Evolutionary conservation across 2,888 invertebrate genomes (phyloP).

Genomic region (Nebria salina): DNA sequence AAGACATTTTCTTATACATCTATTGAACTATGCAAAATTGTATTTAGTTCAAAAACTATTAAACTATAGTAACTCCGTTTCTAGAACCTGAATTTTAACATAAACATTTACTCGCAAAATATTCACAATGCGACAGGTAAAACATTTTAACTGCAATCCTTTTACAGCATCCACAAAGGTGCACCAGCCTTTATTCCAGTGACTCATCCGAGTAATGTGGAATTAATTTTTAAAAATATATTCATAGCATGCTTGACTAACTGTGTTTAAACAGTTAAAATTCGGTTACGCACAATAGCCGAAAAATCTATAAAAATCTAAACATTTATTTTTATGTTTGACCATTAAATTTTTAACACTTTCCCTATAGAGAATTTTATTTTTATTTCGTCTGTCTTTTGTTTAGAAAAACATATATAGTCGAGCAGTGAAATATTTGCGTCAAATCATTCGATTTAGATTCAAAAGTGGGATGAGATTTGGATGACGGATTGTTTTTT

Average conservation of each 20-base stretch:
- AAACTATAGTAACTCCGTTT: too few species aligned
- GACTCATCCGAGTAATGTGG: background rate
- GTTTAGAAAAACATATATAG: conserved; percentile 19
- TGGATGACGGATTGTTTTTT: background rate
- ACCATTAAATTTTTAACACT: conserved; percentile 51
- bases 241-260: background rate
- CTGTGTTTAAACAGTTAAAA: conserved; percentile 26
- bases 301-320: conserved; percentile 44
- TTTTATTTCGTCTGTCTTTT: conserved; percentile 26
- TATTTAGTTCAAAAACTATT: too few species aligned
- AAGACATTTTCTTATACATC: too few species aligned
- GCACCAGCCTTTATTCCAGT: conserved; percentile 5
- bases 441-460: background rate
- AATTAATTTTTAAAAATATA: background rate
- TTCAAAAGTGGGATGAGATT: background rate
- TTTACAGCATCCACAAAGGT: conserved; percentile 29
- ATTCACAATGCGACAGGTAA: background rate
- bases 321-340: conserved; percentile 48
- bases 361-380: conserved; percentile 42
- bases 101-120: background rate
- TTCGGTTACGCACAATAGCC: conserved; percentile 30
- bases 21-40: too few species aligned
- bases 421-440: background rate
- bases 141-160: conserved; percentile 7
- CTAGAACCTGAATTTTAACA: background rate